Conservation (phyloP, 1,140 invertebrate species). For the Trichogramma pretiosum region DNA sequence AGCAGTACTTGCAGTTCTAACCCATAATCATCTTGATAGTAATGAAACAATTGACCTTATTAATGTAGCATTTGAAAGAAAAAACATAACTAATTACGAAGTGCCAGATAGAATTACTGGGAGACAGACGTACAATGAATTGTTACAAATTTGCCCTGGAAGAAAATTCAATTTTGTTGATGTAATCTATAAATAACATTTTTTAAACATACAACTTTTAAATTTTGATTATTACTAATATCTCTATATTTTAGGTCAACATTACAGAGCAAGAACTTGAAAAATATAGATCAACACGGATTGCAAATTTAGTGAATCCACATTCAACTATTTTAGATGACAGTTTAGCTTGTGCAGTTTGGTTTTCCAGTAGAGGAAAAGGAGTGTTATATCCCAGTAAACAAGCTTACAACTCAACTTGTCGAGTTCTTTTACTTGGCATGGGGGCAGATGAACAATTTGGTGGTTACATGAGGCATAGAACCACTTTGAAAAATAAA, state of each 20-base stretch:
- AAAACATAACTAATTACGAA: slow-evolving; percentile 45
- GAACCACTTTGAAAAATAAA: slow-evolving; percentile 57
- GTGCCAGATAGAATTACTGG: slow-evolving; percentile 80
- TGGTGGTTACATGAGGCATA: slow-evolving; percentile 85
- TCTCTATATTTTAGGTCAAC: slow-evolving; percentile 56
- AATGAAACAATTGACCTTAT: slow-evolving; percentile 82
- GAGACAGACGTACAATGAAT: slow-evolving; percentile 60
- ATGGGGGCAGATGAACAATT: slow-evolving; percentile 96
- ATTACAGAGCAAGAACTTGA: slow-evolving; percentile 62
- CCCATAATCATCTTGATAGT: slow-evolving; percentile 61
- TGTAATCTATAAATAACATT: slow-evolving; percentile 35
- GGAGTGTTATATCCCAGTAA: slow-evolving; percentile 41
- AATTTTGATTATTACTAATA: slow-evolving; percentile 19
- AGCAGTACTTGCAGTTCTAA: slow-evolving; percentile 72
- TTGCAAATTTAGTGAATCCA: slow-evolving; percentile 73
- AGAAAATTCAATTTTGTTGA: slow-evolving; percentile 66
- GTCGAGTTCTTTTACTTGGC: slow-evolving; percentile 76
- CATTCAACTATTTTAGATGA: slow-evolving; percentile 87
- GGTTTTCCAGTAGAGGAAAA: slow-evolving; percentile 81
- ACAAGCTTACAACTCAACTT: slow-evolving; percentile 51
- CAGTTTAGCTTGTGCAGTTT: slow-evolving; percentile 85
- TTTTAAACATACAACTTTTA: slow-evolving; percentile 4
- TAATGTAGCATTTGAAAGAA: slow-evolving; percentile 87
- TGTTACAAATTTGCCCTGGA: slow-evolving; percentile 58
- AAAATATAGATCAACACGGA: slow-evolving; percentile 37